Evolutionary conservation across 1,140 invertebrate genomes (phyloP).

Genomic region (Drosophila kepulauana): DNA sequence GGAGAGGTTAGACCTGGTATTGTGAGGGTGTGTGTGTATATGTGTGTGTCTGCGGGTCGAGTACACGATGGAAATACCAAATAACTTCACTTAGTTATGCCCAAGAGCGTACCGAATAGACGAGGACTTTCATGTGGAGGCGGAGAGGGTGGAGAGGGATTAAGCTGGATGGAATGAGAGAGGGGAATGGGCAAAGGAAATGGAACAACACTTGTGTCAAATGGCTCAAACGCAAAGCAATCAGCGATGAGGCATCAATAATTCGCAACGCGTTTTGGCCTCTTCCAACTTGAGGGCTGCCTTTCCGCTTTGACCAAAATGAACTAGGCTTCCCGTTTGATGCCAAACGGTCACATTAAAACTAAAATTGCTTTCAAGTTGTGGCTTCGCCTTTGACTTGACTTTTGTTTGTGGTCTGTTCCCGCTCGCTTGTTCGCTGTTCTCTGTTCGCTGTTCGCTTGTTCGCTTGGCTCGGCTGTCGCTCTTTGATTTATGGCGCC

Average conservation of each 20-base stretch:
- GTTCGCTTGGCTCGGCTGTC: not conserved
- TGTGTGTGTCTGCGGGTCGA: conserved; percentile 17
- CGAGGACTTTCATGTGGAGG: conserved; percentile 17
- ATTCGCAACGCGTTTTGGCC: conserved; percentile 70
- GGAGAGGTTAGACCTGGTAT: conserved; percentile 11
- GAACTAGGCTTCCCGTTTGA: not conserved
- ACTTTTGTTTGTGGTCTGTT: conserved; percentile 46
- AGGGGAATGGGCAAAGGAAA: not conserved
- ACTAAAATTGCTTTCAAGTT: conserved; percentile 70
- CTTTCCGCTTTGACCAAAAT: conserved; percentile 24
- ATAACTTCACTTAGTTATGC: conserved; percentile 76
- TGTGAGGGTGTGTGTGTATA: conserved; percentile 5
- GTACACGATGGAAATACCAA: conserved; percentile 76
- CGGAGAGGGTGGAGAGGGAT: not conserved
- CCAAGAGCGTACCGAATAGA: conserved; percentile 36
- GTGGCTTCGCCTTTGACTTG: conserved; percentile 57
- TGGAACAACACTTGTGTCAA: conserved; percentile 64
- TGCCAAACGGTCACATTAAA: conserved; percentile 59
- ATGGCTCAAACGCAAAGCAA: conserved; percentile 77
- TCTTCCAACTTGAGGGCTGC: conserved; percentile 5
- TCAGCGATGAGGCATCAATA: conserved; percentile 80
- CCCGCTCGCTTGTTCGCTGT: not conserved
- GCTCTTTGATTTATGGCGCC: conserved; percentile 72
- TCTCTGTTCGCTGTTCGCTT: too few relatives aligned
- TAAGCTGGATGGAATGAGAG: conserved; percentile 13